Percentiles rank a stretch among this genome's conserved stretches.
Conservation (phyloP, 2,113 vertebrate species). For the Tenebrosternarchus preto region DNA sequence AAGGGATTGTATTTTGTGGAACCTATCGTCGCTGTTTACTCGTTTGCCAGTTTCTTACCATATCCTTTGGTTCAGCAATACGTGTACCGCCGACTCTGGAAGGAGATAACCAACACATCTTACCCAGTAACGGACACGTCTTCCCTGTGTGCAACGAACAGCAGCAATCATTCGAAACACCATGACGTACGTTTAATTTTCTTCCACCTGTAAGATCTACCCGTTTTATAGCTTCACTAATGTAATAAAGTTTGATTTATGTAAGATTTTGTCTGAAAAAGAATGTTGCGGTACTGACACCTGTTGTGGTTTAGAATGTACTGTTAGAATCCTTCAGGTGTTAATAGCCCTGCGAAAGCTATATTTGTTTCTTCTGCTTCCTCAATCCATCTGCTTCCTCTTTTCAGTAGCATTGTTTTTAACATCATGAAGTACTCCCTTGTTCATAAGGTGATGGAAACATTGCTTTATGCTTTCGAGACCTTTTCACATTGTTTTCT, state of each 20-base stretch:
- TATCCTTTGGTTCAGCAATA: slow-evolving; percentile 83
- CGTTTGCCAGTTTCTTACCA: slow-evolving; percentile 76
- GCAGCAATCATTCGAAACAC: slow-evolving; percentile 59
- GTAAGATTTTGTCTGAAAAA: background rate
- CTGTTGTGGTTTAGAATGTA: slow-evolving; percentile 23
- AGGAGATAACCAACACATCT: slow-evolving; percentile 78
- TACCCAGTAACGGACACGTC: slow-evolving; percentile 67
- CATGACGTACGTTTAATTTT: slow-evolving; percentile 58
- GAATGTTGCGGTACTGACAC: slow-evolving; percentile 1
- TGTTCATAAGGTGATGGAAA: background rate
- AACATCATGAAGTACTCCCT: background rate
- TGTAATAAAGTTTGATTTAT: background rate
- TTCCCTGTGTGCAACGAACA: slow-evolving; percentile 71
- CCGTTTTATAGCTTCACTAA: too few relatives aligned
- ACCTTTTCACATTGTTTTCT: background rate
- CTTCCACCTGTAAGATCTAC: background rate
- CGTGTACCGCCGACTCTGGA: slow-evolving; percentile 86
- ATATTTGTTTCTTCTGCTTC: slow-evolving; percentile 28
- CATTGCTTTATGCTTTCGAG: background rate
- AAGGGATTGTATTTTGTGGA: slow-evolving; percentile 82
- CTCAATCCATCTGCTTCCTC: slow-evolving; percentile 26
- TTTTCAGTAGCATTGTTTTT: slow-evolving; percentile 23
- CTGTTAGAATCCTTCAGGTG: background rate
- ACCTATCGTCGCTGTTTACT: slow-evolving; percentile 82
- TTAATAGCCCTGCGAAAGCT: too few relatives aligned